Evolutionary conservation across 2,113 vertebrate species (phyloP).

Genomic region (Mellivora capensis): DNA sequence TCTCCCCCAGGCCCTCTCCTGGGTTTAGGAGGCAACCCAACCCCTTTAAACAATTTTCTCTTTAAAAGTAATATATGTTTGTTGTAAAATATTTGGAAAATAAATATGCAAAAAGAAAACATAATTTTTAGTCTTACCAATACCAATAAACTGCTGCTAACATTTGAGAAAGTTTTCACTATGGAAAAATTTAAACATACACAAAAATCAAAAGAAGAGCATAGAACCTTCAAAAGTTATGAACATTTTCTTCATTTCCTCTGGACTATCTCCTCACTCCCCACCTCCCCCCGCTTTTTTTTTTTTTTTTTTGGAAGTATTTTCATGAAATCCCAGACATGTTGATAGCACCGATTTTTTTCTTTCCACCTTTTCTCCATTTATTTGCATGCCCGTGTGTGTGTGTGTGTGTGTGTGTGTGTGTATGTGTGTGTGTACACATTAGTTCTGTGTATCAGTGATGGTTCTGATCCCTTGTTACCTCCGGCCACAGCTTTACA

Average conservation of each 20-base stretch:
- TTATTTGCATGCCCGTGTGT: neutral
- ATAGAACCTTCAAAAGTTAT: neutral
- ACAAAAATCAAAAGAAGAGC: neutral
- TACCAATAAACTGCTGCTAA: neutral
- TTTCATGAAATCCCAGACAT: neutral
- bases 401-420: neutral
- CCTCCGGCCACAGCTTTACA: neutral
- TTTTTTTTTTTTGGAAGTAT: neutral
- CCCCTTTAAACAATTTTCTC: neutral
- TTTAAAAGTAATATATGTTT: neutral
- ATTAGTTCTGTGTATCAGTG: neutral
- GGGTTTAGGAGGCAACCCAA: neutral
- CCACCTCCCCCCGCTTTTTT: fast-evolving
- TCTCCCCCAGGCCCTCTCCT: neutral
- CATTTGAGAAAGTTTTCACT: conserved; percentile 19
- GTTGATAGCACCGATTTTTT: neutral
- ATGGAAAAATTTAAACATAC: neutral
- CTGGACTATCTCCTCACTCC: neutral
- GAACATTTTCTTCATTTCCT: neutral
- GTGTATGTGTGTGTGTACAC: neutral
- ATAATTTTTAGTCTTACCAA: neutral
- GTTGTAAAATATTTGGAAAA: conserved; percentile 2
- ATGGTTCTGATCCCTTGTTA: neutral
- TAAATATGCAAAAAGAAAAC: neutral
- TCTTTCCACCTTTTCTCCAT: neutral